phyloP scores from a whole-genome alignment of 2,797 vertebrate species.

The Bovichtus diacanthus region DNA sequence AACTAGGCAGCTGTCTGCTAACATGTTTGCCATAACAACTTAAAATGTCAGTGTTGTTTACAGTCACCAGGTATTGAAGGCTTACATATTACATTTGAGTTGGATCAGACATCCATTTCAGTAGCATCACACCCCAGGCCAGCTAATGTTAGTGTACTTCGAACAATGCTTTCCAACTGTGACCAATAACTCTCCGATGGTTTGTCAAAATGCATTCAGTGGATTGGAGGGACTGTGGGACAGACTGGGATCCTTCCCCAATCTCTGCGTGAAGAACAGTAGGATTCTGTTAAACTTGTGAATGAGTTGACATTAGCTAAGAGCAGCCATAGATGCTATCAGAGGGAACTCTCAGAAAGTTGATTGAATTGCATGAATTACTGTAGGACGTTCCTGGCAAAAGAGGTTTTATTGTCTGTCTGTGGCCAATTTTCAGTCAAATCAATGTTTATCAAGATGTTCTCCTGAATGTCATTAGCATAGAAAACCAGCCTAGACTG shows the following conservation, averaged over 20 bases:
- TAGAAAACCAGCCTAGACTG: constrained; percentile 19
- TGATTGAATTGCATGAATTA: constrained; percentile 22
- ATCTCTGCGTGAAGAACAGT: constrained; percentile 1
- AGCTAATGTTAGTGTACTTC: background rate
- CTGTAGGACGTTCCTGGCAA: constrained; percentile 10
- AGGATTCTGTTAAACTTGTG: background rate
- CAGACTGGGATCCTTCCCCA: background rate
- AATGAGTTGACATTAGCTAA: background rate
- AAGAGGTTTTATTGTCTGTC: constrained; percentile 38
- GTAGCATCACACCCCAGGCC: background rate
- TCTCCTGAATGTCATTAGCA: constrained; percentile 35
- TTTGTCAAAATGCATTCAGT: background rate
- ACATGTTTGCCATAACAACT: background rate
- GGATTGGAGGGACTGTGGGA: background rate
- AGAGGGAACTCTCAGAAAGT: background rate
- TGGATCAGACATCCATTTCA: background rate
- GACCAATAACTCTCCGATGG: background rate
- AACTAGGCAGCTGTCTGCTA: no score
- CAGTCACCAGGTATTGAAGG: no score
- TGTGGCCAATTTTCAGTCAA: constrained; percentile 36
- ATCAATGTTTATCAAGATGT: constrained; percentile 52
- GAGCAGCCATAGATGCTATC: background rate
- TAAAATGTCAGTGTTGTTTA: background rate
- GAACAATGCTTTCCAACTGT: background rate
- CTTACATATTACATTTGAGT: background rate